These are phyloP conservation scores for Drosophila sturtevanti DNA, from an alignment of 1,140 invertebrate species.

Conservation along the genomic window DNA sequence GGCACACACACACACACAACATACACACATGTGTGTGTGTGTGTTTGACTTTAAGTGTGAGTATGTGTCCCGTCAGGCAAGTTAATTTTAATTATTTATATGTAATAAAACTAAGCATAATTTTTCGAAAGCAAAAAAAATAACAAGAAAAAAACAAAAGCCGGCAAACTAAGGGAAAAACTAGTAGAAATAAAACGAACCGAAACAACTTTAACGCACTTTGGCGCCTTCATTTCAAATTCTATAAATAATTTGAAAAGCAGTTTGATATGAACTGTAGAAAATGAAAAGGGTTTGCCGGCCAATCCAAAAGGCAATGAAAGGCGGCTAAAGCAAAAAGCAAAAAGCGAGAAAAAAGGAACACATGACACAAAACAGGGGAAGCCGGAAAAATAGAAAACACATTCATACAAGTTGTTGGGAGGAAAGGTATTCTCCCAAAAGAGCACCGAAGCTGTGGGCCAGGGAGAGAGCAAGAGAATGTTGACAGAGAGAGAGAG, in stretches of 20 bases:
- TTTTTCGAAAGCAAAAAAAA: constrained; percentile 33
- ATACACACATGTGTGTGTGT: no score
- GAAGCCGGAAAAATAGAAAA: constrained; percentile 64
- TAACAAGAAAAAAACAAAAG: neutral
- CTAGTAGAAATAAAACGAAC: constrained; percentile 3
- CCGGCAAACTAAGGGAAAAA: neutral
- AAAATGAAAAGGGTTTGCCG: constrained; percentile 22
- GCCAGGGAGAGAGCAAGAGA: neutral
- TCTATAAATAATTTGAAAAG: constrained; percentile 79
- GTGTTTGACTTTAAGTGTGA: neutral
- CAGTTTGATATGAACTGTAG: constrained; percentile 59
- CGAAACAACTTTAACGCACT: constrained; percentile 32
- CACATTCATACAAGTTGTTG: constrained; percentile 80
- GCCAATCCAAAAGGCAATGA: neutral
- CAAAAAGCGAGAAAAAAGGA: no score
- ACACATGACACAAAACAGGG: neutral
- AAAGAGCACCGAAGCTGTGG: constrained; percentile 5
- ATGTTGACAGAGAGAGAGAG: neutral
- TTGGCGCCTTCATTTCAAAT: constrained; percentile 64
- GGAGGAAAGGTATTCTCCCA: neutral
- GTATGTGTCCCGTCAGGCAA: constrained; percentile 19
- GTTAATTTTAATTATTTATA: constrained; percentile 68
- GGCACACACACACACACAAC: no score
- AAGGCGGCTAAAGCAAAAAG: neutral
- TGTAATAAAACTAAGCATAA: constrained; percentile 74